Percentiles rank a stretch among this genome's conserved stretches.
phyloP scores from a whole-genome alignment of 2,888 invertebrate species.

The Nemurella pictetii region DNA sequence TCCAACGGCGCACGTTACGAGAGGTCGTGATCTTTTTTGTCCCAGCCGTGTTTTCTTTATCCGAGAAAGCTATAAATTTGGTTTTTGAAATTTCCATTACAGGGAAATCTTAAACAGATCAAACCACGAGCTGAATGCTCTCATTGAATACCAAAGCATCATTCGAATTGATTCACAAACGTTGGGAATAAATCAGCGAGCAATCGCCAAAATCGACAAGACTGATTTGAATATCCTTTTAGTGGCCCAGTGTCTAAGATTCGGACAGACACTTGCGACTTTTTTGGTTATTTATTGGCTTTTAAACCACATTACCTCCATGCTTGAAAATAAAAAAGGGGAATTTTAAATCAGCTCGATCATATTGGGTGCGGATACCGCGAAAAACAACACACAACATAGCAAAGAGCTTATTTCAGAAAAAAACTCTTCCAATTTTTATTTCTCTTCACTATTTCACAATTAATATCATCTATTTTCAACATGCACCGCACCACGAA shows the following conservation, averaged over 20 bases:
- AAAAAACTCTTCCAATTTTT: background rate
- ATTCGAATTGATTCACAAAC: too few relatives aligned
- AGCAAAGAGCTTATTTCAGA: too few relatives aligned
- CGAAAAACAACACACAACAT: background rate
- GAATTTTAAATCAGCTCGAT: background rate
- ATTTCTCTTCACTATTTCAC: background rate
- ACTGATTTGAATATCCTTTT: background rate
- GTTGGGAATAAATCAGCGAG: background rate
- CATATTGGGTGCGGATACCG: too few relatives aligned
- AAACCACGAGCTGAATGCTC: too few relatives aligned
- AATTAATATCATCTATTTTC: background rate
- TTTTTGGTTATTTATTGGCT: background rate
- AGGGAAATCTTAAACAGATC: background rate
- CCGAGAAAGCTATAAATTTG: background rate
- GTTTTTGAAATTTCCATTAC: background rate
- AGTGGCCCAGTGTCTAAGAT: background rate
- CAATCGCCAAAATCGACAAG: background rate
- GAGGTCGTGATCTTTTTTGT: too few relatives aligned
- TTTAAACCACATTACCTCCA: background rate
- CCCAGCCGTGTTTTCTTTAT: too few relatives aligned
- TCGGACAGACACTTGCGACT: background rate
- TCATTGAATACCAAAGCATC: too few relatives aligned
- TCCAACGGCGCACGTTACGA: too few relatives aligned
- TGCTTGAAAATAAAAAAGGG: too few relatives aligned
- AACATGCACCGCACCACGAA: background rate